These are phyloP conservation scores for Xylocopa sonorina DNA, from an alignment of 1,140 invertebrate species.

Conservation along the genomic window DNA sequence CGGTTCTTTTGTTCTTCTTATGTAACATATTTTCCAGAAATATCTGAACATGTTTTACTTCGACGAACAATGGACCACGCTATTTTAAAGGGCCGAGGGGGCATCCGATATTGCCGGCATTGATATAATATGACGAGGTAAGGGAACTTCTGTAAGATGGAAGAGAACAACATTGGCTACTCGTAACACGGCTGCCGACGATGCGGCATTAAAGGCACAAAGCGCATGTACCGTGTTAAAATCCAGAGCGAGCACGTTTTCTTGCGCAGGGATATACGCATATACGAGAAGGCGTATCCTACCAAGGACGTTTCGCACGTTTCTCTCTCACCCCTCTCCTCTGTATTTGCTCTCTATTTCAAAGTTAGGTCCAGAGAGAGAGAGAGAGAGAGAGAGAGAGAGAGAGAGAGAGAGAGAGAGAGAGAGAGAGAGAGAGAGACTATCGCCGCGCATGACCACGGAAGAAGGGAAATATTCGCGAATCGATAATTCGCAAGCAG, in stretches of 20 bases:
- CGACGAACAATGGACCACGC: no score
- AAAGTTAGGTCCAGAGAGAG: conserved; percentile 59
- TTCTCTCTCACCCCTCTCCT: conserved; percentile 29
- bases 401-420: no score
- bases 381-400: no score
- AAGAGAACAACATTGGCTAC: no score
- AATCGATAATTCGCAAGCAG: conserved; percentile 78
- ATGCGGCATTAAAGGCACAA: conserved; percentile 18
- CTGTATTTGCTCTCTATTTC: background rate
- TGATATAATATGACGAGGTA: no score
- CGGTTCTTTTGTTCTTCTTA: no score
- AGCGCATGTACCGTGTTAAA: conserved; percentile 21
- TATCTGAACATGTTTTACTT: no score
- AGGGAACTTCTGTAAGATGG: no score
- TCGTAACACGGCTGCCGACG: background rate
- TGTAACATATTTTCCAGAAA: no score
- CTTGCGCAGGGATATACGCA: conserved; percentile 40
- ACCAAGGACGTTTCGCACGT: conserved; percentile 50
- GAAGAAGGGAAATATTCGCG: conserved; percentile 72
- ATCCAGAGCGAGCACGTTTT: conserved; percentile 15
- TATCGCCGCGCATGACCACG: conserved; percentile 71
- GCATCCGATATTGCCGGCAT: no score
- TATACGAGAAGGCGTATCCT: conserved; percentile 31
- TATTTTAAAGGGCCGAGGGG: no score
- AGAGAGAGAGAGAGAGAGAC: no score